Evolutionary conservation across 1,140 invertebrate species (phyloP).

Genomic region (Drosophila bocki): DNA sequence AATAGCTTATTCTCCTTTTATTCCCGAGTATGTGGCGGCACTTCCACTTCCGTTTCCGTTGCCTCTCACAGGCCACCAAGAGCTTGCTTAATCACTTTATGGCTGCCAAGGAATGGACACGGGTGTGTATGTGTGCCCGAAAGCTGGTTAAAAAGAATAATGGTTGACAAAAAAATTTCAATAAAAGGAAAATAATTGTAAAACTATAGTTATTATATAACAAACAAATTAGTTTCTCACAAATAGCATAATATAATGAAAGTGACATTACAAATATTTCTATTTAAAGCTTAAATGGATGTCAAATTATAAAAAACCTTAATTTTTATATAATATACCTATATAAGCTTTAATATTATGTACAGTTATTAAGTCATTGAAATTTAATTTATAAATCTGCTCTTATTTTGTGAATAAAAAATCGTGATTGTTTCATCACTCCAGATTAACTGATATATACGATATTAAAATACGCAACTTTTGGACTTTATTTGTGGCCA

Average conservation of each 20-base stretch:
- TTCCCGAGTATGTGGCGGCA: conserved; percentile 15
- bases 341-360: neutral
- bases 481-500: conserved; percentile 11
- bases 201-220: neutral
- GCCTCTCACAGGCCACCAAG: conserved; percentile 3
- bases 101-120: neutral
- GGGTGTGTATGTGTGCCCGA: neutral
- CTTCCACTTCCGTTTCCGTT: conserved; percentile 20
- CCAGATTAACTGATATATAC: neutral
- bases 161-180: neutral
- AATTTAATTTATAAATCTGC: neutral
- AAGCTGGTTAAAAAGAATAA: neutral
- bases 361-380: neutral
- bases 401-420: neutral
- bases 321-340: neutral
- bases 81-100: conserved; percentile 26
- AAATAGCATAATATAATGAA: neutral
- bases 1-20: conserved; percentile 52
- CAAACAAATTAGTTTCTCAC: neutral
- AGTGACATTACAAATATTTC: neutral
- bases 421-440: neutral
- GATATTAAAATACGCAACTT: conserved; percentile 6
- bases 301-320: neutral
- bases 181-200: no score
- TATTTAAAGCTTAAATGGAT: neutral